Base-by-base conservation (phyloP, 2,113 vertebrate species). In the Acanthochromis polyacanthus region DNA sequence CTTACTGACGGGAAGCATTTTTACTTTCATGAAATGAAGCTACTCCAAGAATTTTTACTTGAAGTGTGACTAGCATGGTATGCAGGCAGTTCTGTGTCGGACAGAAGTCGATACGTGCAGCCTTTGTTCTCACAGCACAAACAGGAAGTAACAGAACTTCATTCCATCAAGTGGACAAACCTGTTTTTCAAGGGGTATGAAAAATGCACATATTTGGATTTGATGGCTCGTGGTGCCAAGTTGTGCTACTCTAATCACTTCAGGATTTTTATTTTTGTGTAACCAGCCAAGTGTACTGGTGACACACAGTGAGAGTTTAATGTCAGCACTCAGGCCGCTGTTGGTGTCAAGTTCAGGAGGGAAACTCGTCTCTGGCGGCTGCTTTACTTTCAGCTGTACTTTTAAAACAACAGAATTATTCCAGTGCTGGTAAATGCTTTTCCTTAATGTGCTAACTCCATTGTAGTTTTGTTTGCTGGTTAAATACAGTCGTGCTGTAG, bases 1-100 rank as follows among this genome's bases (percentile, higher is more conserved):
- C n/a, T n/a, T 14, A 67, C 17, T 40, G 22, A 17, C 16, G 55
- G 4, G 5, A 56, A 51, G 22, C 0, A 19, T 25, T 76, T 55
- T 70, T 77, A 8, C 72, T 90, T 82, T 65, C 17, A 57, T 59
- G 28, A 73, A 52, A 22, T 36, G 22, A 75, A 73, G 16, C 36
- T 75, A 71, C 67, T 81, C 71, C 60, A 61, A 8, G 43, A 38
- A 71, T 57, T 73, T 55, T 70, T 70, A 78, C 73, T 78, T 86
- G 45, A 79, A 68, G 48, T 66, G 36, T 11, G 45, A 62, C 80
- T 52, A 38, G 50, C 12, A 36, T 25, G 9, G 53, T 32, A 15
- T 65, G 28, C 19, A 25, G 32, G 22, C 11, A 5, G 64, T 23
- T 45, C 12, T 61, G 22, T 38, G 38, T n/a, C 36, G 10, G 53